Evolutionary conservation across 2,113 vertebrate species (phyloP), one percentile per base, ranked within the genome.

Genomic region (Poicephalus gulielmi): DNA sequence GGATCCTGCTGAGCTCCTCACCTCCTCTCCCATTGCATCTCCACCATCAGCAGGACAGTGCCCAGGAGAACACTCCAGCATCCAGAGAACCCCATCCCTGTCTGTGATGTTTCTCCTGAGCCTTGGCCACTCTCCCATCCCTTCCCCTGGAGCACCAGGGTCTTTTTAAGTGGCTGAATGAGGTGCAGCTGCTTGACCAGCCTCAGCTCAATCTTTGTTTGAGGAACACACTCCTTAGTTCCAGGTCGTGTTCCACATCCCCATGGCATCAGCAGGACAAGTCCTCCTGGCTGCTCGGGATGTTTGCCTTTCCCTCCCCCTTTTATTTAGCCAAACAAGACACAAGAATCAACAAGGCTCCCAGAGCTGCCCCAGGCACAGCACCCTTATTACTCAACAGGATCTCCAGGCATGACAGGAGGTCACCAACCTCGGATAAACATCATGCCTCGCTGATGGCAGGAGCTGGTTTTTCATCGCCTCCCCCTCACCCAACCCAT

Each of bases 151-250:
- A 57, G 69, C 71, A 69, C 43, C 6, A 2, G 85, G 50, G 92
- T 75, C 80, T 62, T 62, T 67, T 17, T 28, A 23, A 52, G 67
- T 79, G 81, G 83, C 82, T 66, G 83, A 93, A 83, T 3, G 1
- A 90, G 62, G 83, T 19, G 57, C 90, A 95, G 93, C 94, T 95
- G 92, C 70, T 62, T n/a, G 31, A 84, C 49, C 57, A 84, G 77
- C 52, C 70, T 59, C 86, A 25, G 33, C 57, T 59, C 70, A 57
- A 17, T 12, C 49, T 84, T 74, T 85, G 57, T 95, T 83, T 87
- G 86, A 70, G 74, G 86, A 96, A 76, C 69, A 66, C 0, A 1
- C 66, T 82, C 19, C 1, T 89, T 79, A 88, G 81, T 79, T 94
- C 91, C 88, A 91, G 91, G 68, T 84, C 74, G 37, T 6, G 11